A percentile compares a stretch with the other conserved stretches of the same genome.
These are phyloP conservation scores for Lates calcarifer DNA, from an alignment of 2,113 vertebrate genomes.

Conservation along the genomic window DNA sequence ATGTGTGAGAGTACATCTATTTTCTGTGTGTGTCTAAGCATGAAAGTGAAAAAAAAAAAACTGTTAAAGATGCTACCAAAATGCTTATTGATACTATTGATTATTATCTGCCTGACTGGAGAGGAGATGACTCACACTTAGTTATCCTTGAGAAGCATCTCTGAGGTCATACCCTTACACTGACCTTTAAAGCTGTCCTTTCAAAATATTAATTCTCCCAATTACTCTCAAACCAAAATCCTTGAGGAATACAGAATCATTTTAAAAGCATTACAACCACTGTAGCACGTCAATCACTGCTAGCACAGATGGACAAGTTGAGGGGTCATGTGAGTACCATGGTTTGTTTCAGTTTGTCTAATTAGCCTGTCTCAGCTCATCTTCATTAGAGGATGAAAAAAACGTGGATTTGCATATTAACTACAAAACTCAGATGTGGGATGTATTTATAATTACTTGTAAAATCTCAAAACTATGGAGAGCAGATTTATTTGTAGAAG, in stretches of 20 bases:
- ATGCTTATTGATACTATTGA: conserved; percentile 73
- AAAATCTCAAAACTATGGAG: conserved; percentile 53
- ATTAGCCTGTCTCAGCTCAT: not conserved
- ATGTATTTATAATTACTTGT: conserved; percentile 43
- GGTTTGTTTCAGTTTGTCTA: conserved; percentile 21
- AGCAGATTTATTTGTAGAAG: conserved; percentile 69
- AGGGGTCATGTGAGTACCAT: conserved; percentile 1
- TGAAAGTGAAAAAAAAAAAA: conserved; percentile 28
- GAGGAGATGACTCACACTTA: conserved; percentile 56
- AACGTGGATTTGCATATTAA: conserved; percentile 49
- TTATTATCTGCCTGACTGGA: conserved; percentile 65
- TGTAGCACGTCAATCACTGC: conserved; percentile 27
- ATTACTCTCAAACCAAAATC: conserved; percentile 45
- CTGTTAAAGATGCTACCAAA: conserved; percentile 18
- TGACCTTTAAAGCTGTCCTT: conserved; percentile 77
- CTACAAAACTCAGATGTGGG: conserved; percentile 31
- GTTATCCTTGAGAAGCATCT: conserved; percentile 66
- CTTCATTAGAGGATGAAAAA: conserved; percentile 23
- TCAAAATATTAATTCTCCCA: conserved; percentile 62
- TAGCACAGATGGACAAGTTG: conserved; percentile 9
- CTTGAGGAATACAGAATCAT: conserved; percentile 9
- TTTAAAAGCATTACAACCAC: not conserved
- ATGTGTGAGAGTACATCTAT: conserved; percentile 33
- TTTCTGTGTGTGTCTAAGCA: conserved; percentile 25
- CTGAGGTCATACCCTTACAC: conserved; percentile 58